Base-by-base conservation (phyloP, 2,113 vertebrate genomes). In the Lophius piscatorius region DNA sequence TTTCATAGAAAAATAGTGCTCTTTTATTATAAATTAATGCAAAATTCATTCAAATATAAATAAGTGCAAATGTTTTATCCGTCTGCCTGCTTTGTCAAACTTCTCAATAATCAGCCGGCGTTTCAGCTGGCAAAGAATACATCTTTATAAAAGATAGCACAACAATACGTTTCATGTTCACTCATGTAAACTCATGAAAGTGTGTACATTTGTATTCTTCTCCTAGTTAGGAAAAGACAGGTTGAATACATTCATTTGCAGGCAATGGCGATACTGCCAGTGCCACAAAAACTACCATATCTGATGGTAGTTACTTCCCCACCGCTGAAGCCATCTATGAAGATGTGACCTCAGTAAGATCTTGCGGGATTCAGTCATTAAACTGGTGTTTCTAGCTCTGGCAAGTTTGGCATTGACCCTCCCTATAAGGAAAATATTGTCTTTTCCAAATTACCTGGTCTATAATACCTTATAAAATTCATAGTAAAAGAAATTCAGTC, bases 21-120 rank as follows among this genome's bases (percentile, higher is more conserved):
- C 87, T 96, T 96, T 99, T 98, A 98, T 96, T 98, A 98, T 98
- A 98, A 99, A 96, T 97, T 97, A 98, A 80, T 91, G 91, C 94
- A 94, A 93, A 84, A 57, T 86, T 85, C 84, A 31, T 93, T 94
- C 92, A 94, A 96, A 94, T 96, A 98, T 98, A 98, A 98, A 98
- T 97, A 97, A 94, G 95, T 98, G 95, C 95, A 96, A 96, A 96
- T 91, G n/a, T 82, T 39, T 91, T 90, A 89, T 92, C 74, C 80
- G 82, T 87, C 82, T 72, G 58, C 66, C 78, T 84, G 74, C 64
- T 86, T 87, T 45, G 52, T 87, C 91, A 87, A 91, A 87, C 85
- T 88, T 91, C 86, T 85, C 72, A 76, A 87, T 88, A 86, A 86
- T 90, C 81, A 82, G 86, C 88, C 90, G 92, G 88, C 84, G 82